phyloP scores from a whole-genome alignment of 2,113 vertebrate species.

The Orientallactaga bullata region DNA sequence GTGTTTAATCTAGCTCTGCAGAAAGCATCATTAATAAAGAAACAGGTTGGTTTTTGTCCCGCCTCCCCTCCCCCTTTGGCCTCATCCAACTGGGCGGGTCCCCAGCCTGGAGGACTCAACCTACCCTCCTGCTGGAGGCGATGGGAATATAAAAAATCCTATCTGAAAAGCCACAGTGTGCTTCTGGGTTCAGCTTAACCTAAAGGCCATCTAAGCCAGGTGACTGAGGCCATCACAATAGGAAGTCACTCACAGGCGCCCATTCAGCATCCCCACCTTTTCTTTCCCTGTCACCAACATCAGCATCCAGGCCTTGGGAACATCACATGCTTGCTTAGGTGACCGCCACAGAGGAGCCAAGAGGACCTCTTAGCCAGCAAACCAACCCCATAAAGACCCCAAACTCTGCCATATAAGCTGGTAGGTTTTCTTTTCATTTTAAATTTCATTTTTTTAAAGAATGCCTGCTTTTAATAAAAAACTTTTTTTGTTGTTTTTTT shows the following conservation, averaged over 20 bases:
- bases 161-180: not conserved
- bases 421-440: too few relatives aligned
- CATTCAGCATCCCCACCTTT: not conserved
- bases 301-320: not conserved
- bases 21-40: slow-evolving; percentile 81
- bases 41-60: slow-evolving; percentile 70
- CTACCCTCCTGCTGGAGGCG: not conserved
- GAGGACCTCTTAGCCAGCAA: not conserved
- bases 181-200: not conserved
- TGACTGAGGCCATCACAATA: not conserved
- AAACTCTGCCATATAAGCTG: not conserved
- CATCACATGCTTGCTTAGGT: not conserved
- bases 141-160: slow-evolving; percentile 48
- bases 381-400: not conserved
- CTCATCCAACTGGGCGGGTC: slow-evolving; percentile 48
- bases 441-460: not conserved
- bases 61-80: not conserved
- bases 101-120: too few relatives aligned
- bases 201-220: not conserved
- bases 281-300: not conserved
- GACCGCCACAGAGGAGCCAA: not conserved
- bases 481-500: too few relatives aligned
- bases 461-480: too few relatives aligned
- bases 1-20: slow-evolving; percentile 79
- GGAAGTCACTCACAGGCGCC: not conserved